Conservation (phyloP, 1,140 invertebrate species). For the Forficula auricularia region DNA sequence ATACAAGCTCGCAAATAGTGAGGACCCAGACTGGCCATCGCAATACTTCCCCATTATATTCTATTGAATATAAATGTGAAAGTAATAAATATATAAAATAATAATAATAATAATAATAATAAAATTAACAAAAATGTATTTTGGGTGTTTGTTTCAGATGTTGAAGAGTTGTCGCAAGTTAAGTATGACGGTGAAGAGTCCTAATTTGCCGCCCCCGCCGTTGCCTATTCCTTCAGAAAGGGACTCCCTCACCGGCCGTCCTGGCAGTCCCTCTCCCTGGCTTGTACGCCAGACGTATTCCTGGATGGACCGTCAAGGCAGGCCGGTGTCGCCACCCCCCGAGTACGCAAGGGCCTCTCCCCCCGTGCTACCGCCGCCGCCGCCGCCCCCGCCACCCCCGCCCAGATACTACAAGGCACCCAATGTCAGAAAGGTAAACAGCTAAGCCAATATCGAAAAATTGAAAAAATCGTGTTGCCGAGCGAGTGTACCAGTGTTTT, state of each 20-base stretch:
- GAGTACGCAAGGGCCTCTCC: constrained; percentile 29
- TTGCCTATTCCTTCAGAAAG: constrained; percentile 23
- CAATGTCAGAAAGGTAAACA: constrained; percentile 25
- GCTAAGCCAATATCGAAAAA: too few relatives aligned
- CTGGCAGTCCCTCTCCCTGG: constrained; percentile 29
- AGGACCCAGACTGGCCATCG: too few relatives aligned
- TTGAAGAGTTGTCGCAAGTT: constrained; percentile 68
- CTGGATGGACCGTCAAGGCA: constrained; percentile 78
- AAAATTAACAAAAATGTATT: too few relatives aligned
- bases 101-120: too few relatives aligned
- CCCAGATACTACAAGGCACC: constrained; percentile 24
- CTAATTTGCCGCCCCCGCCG: constrained; percentile 32
- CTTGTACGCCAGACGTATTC: constrained; percentile 63
- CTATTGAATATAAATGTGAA: too few relatives aligned
- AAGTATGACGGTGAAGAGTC: constrained; percentile 69
- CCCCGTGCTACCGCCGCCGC: constrained; percentile 18
- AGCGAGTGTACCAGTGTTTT: too few relatives aligned
- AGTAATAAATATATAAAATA: too few relatives aligned
- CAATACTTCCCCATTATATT: too few relatives aligned
- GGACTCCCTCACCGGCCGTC: constrained; percentile 27
- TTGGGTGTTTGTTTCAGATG: constrained; percentile 46
- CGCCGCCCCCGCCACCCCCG: constrained; percentile 25
- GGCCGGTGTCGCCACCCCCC: constrained; percentile 68
- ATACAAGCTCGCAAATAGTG: too few relatives aligned
- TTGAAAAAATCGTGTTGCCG: too few relatives aligned